Evolutionary conservation across 2,888 invertebrate genomes (phyloP).

Genomic region (Gortyna flavago): DNA sequence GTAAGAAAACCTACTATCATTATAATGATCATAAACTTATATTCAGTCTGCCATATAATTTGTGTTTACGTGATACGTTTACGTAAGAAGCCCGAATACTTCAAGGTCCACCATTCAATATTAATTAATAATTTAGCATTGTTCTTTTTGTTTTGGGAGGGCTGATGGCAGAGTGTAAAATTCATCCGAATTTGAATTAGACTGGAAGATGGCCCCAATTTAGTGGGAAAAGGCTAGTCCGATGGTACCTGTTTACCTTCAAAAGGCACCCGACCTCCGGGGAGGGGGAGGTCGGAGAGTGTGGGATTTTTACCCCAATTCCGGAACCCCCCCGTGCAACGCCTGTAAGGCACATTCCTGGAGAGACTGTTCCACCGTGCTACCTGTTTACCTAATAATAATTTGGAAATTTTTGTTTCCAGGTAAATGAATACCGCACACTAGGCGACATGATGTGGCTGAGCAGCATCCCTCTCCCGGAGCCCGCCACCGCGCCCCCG

Average conservation of each 20-base stretch:
- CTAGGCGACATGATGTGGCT: conserved; percentile 95
- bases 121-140: too few species aligned
- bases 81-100: not conserved
- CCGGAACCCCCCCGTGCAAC: too few species aligned
- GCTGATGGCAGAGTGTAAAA: too few species aligned
- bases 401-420: conserved; percentile 18
- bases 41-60: too few species aligned
- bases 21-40: too few species aligned
- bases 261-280: too few species aligned
- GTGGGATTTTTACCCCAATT: too few species aligned
- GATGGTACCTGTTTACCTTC: not conserved
- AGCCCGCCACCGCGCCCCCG: conserved; percentile 84
- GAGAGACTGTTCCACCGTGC: too few species aligned
- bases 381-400: not conserved
- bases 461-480: conserved; percentile 81
- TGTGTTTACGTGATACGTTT: too few species aligned
- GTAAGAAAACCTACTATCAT: conserved; percentile 84
- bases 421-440: conserved; percentile 97
- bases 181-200: not conserved
- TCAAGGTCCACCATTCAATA: not conserved
- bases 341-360: too few species aligned
- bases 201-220: not conserved
- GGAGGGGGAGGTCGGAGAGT: too few species aligned
- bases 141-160: too few species aligned
- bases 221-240: not conserved